Evolutionary conservation across 2,888 invertebrate species (phyloP).

Genomic region (Chesias legatella): DNA sequence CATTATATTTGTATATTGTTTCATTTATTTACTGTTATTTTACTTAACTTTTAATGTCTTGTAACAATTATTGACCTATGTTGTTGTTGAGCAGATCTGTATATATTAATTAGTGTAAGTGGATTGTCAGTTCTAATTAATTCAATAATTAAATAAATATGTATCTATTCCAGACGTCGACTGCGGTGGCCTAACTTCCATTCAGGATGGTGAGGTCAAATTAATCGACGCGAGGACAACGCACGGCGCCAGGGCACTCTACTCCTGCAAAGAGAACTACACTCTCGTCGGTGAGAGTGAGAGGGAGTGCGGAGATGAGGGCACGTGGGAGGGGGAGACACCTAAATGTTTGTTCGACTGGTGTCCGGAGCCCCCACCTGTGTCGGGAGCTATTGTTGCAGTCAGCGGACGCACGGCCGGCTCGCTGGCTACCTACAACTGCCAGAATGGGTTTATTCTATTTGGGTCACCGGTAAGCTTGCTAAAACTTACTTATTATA

Average conservation of each 20-base stretch:
- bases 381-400: conserved; percentile 87
- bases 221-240: conserved; percentile 87
- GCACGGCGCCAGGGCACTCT: conserved; percentile 87
- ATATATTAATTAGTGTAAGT: no score
- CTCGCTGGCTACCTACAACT: conserved; percentile 89
- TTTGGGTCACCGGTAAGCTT: conserved; percentile 87
- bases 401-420: conserved; percentile 88
- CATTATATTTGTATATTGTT: no score
- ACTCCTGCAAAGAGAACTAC: conserved; percentile 91
- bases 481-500: no score
- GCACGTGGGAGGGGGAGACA: conserved; percentile 87
- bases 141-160: no score
- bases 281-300: conserved; percentile 88
- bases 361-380: conserved; percentile 91
- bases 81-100: no score
- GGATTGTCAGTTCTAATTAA: no score
- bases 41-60: no score
- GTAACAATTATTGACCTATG: no score
- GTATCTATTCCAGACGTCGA: conserved; percentile 86
- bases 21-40: no score
- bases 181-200: conserved; percentile 84
- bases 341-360: conserved; percentile 92
- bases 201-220: conserved; percentile 86
- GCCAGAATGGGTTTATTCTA: conserved; percentile 91
- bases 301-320: conserved; percentile 86